Conservation (phyloP, 2,888 invertebrate genomes). For the Netelia inedita region DNA sequence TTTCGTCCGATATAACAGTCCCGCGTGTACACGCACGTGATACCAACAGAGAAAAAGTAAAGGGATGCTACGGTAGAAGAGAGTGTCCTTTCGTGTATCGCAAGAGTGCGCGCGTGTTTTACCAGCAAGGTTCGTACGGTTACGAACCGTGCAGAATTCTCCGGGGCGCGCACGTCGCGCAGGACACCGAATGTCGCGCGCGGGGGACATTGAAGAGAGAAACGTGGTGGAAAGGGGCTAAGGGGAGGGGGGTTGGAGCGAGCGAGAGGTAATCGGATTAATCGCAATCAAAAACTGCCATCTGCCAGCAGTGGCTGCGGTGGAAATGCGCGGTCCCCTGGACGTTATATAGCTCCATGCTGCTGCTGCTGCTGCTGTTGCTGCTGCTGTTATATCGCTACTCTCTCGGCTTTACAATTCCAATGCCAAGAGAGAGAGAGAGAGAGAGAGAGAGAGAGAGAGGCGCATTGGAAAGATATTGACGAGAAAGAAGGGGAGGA, state of each 20-base stretch:
- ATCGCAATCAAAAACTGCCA: conserved; percentile 80
- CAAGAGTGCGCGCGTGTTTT: conserved; percentile 6
- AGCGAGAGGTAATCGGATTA: conserved; percentile 79
- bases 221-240: conserved; percentile 1
- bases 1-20: conserved; percentile 36
- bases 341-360: conserved; percentile 37
- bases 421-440: conserved; percentile 16
- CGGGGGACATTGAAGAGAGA: background rate
- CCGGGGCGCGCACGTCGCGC: conserved; percentile 7
- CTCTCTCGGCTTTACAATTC: conserved; percentile 40
- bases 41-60: background rate
- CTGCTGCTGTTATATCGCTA: background rate
- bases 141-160: conserved; percentile 34
- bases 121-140: background rate
- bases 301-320: conserved; percentile 74
- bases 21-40: conserved; percentile 11
- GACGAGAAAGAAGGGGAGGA: conserved; percentile 21
- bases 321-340: conserved; percentile 53
- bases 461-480: conserved; percentile 40
- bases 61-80: conserved; percentile 19
- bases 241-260: background rate
- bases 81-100: conserved; percentile 40
- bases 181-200: conserved; percentile 23
- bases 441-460: conserved; percentile 34
- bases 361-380: conserved; percentile 18